Evolutionary conservation across 2,797 vertebrate species (phyloP).

Genomic region (Enteromius fasciolatus): DNA sequence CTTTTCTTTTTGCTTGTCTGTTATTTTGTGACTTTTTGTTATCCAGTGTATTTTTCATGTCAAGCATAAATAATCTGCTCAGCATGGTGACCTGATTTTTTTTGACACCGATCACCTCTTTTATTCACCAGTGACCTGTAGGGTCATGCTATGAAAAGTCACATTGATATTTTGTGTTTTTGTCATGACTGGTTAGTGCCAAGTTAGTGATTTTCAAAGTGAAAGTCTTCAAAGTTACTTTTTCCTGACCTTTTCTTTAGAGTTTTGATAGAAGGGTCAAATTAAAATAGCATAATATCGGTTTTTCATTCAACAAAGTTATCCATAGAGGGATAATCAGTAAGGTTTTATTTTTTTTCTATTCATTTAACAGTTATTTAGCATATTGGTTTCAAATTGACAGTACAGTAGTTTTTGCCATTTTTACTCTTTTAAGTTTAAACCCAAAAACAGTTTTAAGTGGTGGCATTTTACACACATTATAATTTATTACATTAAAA

Average conservation of each 20-base stretch:
- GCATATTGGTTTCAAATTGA: background rate
- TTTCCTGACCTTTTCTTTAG: background rate
- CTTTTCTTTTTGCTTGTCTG: constrained; percentile 4
- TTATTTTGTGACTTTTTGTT: constrained; percentile 41
- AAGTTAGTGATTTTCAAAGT: constrained; percentile 8
- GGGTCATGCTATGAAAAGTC: constrained; percentile 28
- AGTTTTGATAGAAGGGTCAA: background rate
- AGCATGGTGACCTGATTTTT: constrained; percentile 44
- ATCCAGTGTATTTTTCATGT: constrained; percentile 39
- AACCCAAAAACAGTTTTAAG: background rate
- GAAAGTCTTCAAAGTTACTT: background rate
- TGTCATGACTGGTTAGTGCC: background rate
- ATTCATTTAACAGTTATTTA: background rate
- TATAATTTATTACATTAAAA: background rate
- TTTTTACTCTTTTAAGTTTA: background rate
- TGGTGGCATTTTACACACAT: background rate
- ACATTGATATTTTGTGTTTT: constrained; percentile 17
- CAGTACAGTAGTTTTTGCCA: background rate
- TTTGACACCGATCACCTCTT: constrained; percentile 35
- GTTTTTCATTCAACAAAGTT: background rate
- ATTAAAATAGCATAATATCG: background rate
- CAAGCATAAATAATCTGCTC: constrained; percentile 45
- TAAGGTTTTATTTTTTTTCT: background rate
- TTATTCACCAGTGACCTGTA: constrained; percentile 37
- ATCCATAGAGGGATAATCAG: background rate